phyloP scores from a whole-genome alignment of 2,888 invertebrate genomes.

The Euplagia quadripunctaria region DNA sequence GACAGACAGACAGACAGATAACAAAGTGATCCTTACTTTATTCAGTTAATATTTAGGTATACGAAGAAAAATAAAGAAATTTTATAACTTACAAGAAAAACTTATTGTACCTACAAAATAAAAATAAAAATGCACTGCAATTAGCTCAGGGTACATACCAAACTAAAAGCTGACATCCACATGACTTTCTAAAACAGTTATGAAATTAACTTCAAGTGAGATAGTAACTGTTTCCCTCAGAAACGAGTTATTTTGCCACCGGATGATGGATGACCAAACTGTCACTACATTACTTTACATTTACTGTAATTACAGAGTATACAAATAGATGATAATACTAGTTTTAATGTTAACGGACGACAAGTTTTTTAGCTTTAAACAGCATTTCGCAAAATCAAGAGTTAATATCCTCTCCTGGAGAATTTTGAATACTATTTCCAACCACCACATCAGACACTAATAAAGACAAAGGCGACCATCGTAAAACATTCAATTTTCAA shows the following conservation, averaged over 20 bases:
- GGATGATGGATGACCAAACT: neutral
- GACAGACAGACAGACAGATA: too few relatives aligned
- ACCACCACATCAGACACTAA: neutral
- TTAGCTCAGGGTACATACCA: neutral
- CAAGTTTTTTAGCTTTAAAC: too few relatives aligned
- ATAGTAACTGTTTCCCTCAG: neutral
- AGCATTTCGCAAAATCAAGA: too few relatives aligned
- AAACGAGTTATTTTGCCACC: neutral
- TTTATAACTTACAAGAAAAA: neutral
- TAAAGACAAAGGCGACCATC: neutral
- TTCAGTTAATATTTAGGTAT: neutral
- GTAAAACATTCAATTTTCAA: slow-evolving; percentile 13
- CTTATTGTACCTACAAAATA: neutral
- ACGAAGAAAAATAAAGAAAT: neutral
- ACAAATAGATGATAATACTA: too few relatives aligned
- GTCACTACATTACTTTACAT: too few relatives aligned
- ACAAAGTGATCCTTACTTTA: too few relatives aligned
- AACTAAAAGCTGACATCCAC: neutral
- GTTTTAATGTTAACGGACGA: too few relatives aligned
- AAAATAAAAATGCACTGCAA: neutral
- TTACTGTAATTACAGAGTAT: too few relatives aligned
- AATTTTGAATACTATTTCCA: neutral
- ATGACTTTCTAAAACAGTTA: neutral
- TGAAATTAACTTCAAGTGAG: neutral
- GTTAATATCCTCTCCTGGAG: neutral